These are phyloP conservation scores for Anoplophora glabripennis DNA, from an alignment of 1,140 invertebrate genomes.

Conservation along the genomic window DNA sequence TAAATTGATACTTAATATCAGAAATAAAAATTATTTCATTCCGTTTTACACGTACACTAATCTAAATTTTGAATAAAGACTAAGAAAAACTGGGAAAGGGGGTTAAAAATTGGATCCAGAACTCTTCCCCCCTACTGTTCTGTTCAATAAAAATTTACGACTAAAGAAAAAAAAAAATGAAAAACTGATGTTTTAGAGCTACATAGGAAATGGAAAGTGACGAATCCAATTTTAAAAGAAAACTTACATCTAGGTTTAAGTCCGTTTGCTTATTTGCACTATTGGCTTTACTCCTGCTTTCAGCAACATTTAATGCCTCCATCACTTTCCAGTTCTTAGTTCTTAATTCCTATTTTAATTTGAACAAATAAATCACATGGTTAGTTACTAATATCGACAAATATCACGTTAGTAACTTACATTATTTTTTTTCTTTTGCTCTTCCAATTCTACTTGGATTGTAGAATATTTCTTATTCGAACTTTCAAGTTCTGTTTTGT, in stretches of 20 bases:
- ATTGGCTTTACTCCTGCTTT: conserved; percentile 35
- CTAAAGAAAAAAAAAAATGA: no score
- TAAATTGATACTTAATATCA: no score
- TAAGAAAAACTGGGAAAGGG: no score
- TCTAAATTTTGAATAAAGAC: no score
- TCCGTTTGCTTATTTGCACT: conserved; percentile 12
- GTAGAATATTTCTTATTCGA: conserved; percentile 32
- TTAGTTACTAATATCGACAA: conserved; percentile 5
- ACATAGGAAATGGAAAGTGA: conserved; percentile 38
- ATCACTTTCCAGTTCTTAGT: conserved; percentile 85
- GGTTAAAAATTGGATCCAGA: no score
- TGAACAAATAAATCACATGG: conserved; percentile 8
- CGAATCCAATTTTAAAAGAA: conserved; percentile 13
- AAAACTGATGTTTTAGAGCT: no score
- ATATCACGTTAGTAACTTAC: conserved; percentile 54
- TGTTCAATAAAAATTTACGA: no score
- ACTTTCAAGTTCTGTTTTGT: conserved; percentile 38
- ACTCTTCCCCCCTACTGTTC: no score
- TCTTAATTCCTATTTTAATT: conserved; percentile 67
- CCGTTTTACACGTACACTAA: no score
- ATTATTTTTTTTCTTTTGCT: conserved; percentile 73
- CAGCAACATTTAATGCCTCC: conserved; percentile 74
- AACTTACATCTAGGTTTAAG: conserved; percentile 33
- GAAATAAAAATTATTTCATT: no score
- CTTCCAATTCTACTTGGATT: conserved; percentile 59